Evolutionary conservation across 1,140 invertebrate genomes (phyloP), one percentile per base, ranked within the genome.

Genomic region (Drosophila ananassae): DNA sequence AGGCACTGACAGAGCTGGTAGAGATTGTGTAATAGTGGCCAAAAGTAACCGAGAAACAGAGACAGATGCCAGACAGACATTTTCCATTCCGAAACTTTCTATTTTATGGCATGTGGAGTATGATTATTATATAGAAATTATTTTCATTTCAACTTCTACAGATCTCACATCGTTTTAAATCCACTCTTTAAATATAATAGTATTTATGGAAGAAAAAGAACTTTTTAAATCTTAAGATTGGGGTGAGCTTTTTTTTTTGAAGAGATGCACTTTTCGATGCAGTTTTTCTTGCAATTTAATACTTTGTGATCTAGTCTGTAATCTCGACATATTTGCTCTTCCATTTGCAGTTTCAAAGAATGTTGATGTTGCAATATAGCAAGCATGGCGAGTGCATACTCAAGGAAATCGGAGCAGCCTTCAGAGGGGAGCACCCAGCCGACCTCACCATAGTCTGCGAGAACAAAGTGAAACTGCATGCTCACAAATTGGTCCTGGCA

Each of bases 311-410:
- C 52, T 55, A 13, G 21, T 21, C 12, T 10, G 17, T 17, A 50
- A 28, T 17, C 30, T 24, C 37, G 5, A 6, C 48, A 47, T 53
- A 37, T 41, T 52, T 67, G 50, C 5, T 67, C 46, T 60, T 55
- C 56, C 51, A 48, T 17, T 92, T 92, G 3, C 91, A 94, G 93
- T 93, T 92, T 92, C 94, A 94, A 91, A 93, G 91, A 90, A 92
- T 96, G 93, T 94, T 97, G 93, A 97, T 96, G 90, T 95, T 97
- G 92, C 96, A 96, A 93, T 97, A 97, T 93, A 96, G 96, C 93
- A 97, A 97, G 93, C 96, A 97, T 94, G 96, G 96, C 93, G 96
- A 96, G 92, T 96, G 96, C 92, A 95, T 97, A 93, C 95, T 96
- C 91, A 96, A 96, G 90, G 96, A 97, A 93, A 95, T 97, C 91